Conservation (phyloP, 2,113 vertebrate genomes). For the Sigmodon hispidus region DNA sequence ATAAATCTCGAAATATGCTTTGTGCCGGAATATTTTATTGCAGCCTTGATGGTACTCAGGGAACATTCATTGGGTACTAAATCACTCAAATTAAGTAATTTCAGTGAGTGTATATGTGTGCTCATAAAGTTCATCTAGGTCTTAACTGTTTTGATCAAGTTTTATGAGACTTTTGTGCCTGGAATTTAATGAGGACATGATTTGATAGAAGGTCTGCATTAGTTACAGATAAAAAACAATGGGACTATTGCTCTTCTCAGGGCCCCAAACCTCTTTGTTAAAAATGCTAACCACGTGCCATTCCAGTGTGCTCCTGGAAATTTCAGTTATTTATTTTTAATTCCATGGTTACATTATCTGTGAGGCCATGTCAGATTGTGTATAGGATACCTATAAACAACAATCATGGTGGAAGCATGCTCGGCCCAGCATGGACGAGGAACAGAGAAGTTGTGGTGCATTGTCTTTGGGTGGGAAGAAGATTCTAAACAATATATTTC, state of each 20-base stretch:
- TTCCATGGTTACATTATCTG: not conserved
- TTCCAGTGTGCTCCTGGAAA: not conserved
- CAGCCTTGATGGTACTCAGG: constrained; percentile 55
- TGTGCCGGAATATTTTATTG: constrained; percentile 46
- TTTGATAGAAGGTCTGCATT: constrained; percentile 13
- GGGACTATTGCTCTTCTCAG: not conserved
- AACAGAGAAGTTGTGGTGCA: not conserved
- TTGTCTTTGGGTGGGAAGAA: not conserved
- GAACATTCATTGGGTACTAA: constrained; percentile 68
- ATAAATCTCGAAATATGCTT: constrained; percentile 69
- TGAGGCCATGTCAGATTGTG: not conserved
- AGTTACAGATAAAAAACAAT: not conserved
- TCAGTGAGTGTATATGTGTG: not conserved
- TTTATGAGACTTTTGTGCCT: not conserved
- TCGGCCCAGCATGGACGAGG: not conserved
- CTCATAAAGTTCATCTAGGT: constrained; percentile 50
- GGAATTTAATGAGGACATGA: not conserved
- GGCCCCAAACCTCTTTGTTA: not conserved
- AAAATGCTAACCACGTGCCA: not conserved
- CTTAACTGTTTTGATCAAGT: constrained; percentile 53
- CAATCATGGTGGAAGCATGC: not conserved
- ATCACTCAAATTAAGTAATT: constrained; percentile 76
- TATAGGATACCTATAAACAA: not conserved
- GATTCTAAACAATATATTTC: not conserved
- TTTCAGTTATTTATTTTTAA: not conserved